Evolutionary conservation across 2,888 invertebrate species (phyloP).

Genomic region (Arrhopalites spinosus): DNA sequence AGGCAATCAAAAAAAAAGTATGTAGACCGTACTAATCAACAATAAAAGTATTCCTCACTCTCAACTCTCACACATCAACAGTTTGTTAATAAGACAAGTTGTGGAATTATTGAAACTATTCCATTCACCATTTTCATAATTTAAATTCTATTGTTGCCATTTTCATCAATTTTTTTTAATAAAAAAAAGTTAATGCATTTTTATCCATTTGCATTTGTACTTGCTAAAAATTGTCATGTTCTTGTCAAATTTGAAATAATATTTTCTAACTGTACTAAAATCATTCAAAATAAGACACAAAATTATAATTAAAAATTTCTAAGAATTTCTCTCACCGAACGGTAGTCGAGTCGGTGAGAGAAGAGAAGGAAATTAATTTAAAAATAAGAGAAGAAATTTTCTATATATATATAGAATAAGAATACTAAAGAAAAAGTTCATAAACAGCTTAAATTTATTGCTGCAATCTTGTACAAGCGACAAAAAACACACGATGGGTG

Average conservation of each 20-base stretch:
- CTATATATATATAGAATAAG: not conserved
- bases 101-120: conserved; percentile 2
- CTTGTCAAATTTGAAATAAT: too few relatives aligned
- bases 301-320: too few relatives aligned
- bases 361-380: too few relatives aligned
- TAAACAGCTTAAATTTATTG: conserved; percentile 20
- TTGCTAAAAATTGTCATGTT: too few relatives aligned
- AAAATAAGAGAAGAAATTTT: too few relatives aligned
- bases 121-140: not conserved
- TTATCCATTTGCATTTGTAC: too few relatives aligned
- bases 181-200: not conserved
- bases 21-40: conserved; percentile 33
- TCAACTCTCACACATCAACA: not conserved
- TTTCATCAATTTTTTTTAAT: conserved; percentile 4
- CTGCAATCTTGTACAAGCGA: conserved; percentile 7
- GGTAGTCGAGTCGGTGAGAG: too few relatives aligned
- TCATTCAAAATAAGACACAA: too few relatives aligned
- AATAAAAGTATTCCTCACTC: conserved; percentile 21
- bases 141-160: not conserved
- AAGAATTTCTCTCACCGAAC: too few relatives aligned
- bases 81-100: not conserved
- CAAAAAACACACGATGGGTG: not conserved
- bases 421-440: not conserved
- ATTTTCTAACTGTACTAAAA: too few relatives aligned
- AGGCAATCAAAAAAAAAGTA: not conserved